Base-by-base conservation (phyloP, 2,888 invertebrate species). In the Geotrupes spiniger region DNA sequence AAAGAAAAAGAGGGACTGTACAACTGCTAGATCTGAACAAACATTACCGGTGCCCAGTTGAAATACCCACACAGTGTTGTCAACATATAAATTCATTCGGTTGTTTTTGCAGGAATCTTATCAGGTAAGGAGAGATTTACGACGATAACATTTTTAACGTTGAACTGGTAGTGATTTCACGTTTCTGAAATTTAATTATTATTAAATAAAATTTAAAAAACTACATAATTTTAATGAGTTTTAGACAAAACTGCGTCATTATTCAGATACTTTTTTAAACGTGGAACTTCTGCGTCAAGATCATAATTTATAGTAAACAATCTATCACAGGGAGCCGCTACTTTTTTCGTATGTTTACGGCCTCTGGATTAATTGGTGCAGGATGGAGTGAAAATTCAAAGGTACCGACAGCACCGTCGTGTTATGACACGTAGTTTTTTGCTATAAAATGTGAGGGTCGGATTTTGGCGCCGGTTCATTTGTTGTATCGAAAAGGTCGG, bases 51-150 rank as follows among this genome's bases (percentile, higher is more conserved):
- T n/a, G 6, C 6, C 10, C 25, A 31, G 38, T 16, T 45, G 42
- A 47, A 41, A 47, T 36, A 47, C 42, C 36, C 36, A 47, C 41
- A 8, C 14, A 4, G 9, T 17, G 5, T 16, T 41, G 33, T 46
- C 41, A 31, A 10, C 41, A 37, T 6, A 21, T n/a, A 21, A 21
- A 6, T 21, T 21, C 21, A 21, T 21, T 21, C 31, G 12, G 33
- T 6, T 15, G 33, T 33, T 33, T 33, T 15, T 14, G 33, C 33
- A 33, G 33, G 14, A 33, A 14, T 15, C 25, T 25, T 42, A 31
- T 15, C 36, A 51, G 43, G 51, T 47, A 51, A 44, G 41, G 51
- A 51, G 36, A 51, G 51, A 47, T 51, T 51, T 51, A 51, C 28
- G 26, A 47, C 37, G 3, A 15, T 4, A 21, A 3, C 21, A 21